Evolutionary conservation across 1,140 invertebrate species (phyloP).

Genomic region (Tetramorium simillimum): DNA sequence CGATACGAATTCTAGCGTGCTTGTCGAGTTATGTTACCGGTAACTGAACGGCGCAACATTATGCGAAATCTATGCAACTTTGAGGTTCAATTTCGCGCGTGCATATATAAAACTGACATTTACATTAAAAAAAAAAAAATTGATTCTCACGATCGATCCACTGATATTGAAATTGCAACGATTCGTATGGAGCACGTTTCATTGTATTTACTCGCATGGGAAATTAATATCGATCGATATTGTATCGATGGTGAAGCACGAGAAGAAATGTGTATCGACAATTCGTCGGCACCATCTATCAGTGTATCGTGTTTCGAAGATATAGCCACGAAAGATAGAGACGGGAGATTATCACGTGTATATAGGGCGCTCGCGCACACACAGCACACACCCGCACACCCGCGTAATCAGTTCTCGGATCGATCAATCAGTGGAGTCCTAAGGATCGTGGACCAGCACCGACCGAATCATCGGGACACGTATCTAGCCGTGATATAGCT

Average conservation of each 20-base stretch:
- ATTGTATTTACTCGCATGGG: background rate
- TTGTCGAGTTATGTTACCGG: background rate
- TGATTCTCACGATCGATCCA: background rate
- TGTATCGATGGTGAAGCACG: background rate
- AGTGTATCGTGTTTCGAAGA: background rate
- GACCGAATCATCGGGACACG: constrained; percentile 52
- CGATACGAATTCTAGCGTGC: no score
- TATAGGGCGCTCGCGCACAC: background rate
- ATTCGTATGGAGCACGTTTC: background rate
- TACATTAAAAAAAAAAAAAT: background rate
- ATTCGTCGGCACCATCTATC: background rate
- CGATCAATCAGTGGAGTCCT: constrained; percentile 73
- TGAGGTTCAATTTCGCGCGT: background rate
- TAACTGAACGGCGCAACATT: background rate
- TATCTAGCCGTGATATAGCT: constrained; percentile 75
- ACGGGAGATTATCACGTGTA: background rate
- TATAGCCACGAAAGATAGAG: background rate
- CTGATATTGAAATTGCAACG: background rate
- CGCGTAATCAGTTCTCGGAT: constrained; percentile 71
- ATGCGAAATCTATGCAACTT: background rate
- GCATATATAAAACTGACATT: background rate
- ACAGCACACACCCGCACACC: no score
- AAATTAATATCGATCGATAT: background rate
- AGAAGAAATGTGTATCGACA: background rate
- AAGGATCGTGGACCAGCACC: constrained; percentile 64